Conservation (phyloP, 2,888 invertebrate genomes). For the Adela reaumurella region DNA sequence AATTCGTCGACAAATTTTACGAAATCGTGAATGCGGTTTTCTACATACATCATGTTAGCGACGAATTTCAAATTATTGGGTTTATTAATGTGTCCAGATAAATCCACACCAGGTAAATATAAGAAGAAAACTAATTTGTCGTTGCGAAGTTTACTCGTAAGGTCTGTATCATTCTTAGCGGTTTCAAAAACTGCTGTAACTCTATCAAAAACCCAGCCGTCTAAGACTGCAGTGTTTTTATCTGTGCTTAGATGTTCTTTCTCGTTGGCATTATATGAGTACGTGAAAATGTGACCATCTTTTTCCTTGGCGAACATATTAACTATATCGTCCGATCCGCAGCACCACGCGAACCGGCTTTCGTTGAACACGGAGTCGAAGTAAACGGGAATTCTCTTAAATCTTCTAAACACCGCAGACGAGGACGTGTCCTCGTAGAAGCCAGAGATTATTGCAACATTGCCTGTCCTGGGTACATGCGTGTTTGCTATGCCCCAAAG, state of each 20-base stretch:
- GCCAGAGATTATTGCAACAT: conserved; percentile 93
- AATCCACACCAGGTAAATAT: conserved; percentile 92
- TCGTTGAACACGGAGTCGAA: conserved; percentile 97
- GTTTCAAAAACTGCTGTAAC: conserved; percentile 61
- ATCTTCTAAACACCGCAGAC: conserved; percentile 90
- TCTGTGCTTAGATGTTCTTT: conserved; percentile 43
- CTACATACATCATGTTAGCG: conserved; percentile 74
- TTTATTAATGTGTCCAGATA: conserved; percentile 91
- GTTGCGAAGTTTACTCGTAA: conserved; percentile 32
- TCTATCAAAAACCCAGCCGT: conserved; percentile 88
- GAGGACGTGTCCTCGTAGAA: conserved; percentile 99
- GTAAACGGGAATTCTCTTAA: conserved; percentile 96
- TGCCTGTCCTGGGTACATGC: conserved; percentile 96
- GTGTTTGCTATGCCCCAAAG: conserved; percentile 85
- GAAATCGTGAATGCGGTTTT: conserved; percentile 67
- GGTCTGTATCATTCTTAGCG: conserved; percentile 27
- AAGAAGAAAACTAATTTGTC: conserved; percentile 77
- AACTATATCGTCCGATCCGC: conserved; percentile 95
- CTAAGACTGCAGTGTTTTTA: conserved; percentile 55
- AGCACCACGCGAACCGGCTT: conserved; percentile 79
- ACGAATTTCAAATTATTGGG: conserved; percentile 80
- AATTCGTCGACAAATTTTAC: conserved; percentile 65
- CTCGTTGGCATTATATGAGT: conserved; percentile 60
- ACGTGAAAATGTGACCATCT: conserved; percentile 40
- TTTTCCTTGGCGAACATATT: conserved; percentile 81